Evolutionary conservation across 2,113 vertebrate genomes (phyloP).

Genomic region (Psilopogon haemacephalus): DNA sequence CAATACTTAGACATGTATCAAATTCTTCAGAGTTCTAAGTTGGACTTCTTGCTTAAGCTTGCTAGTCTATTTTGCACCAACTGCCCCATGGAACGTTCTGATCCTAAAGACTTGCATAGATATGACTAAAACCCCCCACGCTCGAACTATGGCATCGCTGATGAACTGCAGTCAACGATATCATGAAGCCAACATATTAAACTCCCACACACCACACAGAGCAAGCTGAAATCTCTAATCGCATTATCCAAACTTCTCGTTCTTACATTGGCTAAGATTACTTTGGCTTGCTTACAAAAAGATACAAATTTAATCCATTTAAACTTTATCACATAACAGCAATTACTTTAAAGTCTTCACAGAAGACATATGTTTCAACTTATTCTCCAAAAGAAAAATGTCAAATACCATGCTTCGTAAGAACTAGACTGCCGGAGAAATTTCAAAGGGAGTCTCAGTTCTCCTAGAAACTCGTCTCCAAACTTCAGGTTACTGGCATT

Average conservation of each 20-base stretch:
- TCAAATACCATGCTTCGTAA: conserved; percentile 90
- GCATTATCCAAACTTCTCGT: conserved; percentile 23
- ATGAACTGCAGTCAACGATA: conserved; percentile 29
- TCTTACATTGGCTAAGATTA: conserved; percentile 46
- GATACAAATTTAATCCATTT: conserved; percentile 26
- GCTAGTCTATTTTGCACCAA: background rate
- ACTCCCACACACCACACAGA: conserved; percentile 11
- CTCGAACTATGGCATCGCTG: background rate
- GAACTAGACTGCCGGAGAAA: conserved; percentile 87
- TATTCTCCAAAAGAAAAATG: conserved; percentile 49
- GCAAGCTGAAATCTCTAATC: conserved; percentile 2
- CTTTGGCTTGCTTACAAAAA: conserved; percentile 47
- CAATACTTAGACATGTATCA: background rate
- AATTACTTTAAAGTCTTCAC: conserved; percentile 36
- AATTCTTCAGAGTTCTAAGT: background rate
- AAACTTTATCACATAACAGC: conserved; percentile 39
- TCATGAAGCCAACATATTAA: background rate
- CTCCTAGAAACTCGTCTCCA: conserved; percentile 95
- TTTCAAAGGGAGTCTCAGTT: conserved; percentile 88
- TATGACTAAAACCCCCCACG: background rate
- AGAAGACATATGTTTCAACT: conserved; percentile 36
- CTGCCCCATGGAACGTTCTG: background rate
- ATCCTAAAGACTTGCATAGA: background rate
- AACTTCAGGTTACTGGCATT: conserved; percentile 98
- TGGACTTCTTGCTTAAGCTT: background rate